Conservation (phyloP, 2,797 vertebrate species). For the Siniperca scherzeri region DNA sequence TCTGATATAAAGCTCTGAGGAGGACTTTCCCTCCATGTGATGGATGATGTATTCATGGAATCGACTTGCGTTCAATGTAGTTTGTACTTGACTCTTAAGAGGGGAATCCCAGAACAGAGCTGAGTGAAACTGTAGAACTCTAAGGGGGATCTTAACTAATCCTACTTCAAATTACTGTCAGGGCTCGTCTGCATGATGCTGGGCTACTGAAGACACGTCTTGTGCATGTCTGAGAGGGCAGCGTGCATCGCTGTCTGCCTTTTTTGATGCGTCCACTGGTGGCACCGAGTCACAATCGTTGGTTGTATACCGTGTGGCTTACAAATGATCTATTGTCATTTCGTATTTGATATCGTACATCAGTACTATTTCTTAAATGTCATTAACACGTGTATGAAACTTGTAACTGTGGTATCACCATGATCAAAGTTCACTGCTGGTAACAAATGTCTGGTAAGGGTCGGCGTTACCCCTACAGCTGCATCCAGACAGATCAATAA, state of each 20-base stretch:
- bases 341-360: neutral
- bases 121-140: conserved; percentile 57
- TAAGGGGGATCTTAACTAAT: conserved; percentile 24
- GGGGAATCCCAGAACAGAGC: conserved; percentile 21
- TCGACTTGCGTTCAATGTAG: conserved; percentile 13
- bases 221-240: conserved; percentile 5
- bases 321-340: neutral
- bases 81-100: conserved; percentile 19
- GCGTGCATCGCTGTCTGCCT: neutral
- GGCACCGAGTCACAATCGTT: neutral
- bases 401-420: neutral
- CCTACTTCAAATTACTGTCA: conserved; percentile 41
- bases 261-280: neutral
- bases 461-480: neutral
- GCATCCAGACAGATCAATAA: neutral
- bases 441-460: neutral
- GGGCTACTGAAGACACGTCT: conserved; percentile 9
- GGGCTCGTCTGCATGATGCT: conserved; percentile 41
- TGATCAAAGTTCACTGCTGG: neutral
- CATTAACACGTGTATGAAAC: neutral
- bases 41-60: conserved; percentile 26
- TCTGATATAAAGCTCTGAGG: conserved; percentile 20
- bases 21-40: conserved; percentile 13
- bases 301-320: neutral
- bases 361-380: neutral